Evolutionary conservation across 2,888 invertebrate species (phyloP).

Genomic region (Limenitis arthemis): DNA sequence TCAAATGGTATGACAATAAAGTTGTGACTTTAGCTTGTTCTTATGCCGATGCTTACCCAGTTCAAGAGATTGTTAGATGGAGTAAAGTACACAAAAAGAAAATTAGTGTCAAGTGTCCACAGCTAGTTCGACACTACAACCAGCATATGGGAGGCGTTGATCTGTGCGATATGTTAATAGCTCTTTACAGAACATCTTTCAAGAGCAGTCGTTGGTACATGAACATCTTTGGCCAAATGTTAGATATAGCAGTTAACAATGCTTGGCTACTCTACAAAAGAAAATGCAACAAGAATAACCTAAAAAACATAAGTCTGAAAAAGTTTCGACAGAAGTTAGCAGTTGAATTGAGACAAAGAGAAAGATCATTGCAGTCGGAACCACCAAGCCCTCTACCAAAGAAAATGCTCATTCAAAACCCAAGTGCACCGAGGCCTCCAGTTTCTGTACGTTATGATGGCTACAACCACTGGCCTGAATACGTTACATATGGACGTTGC

Average conservation of each 20-base stretch:
- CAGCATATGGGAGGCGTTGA: conserved; percentile 28
- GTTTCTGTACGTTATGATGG: no score
- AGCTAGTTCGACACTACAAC: conserved; percentile 27
- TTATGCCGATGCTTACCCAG: conserved; percentile 20
- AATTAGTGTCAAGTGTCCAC: conserved; percentile 21
- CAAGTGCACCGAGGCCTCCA: no score
- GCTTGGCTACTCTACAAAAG: conserved; percentile 20
- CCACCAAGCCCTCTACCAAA: no score
- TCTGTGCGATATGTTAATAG: conserved; percentile 25
- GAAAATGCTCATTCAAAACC: no score
- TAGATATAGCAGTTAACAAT: conserved; percentile 25
- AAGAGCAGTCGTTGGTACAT: conserved; percentile 30
- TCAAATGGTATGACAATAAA: conserved; percentile 26
- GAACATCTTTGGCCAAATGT: conserved; percentile 25
- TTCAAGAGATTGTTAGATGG: conserved; percentile 20
- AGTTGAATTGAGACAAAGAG: no score
- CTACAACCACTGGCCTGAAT: no score
- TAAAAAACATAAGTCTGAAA: conserved; percentile 17
- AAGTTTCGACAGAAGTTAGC: conserved; percentile 15
- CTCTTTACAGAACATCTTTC: conserved; percentile 22
- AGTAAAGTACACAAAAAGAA: conserved; percentile 17
- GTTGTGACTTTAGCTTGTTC: conserved; percentile 22
- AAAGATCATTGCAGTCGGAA: no score
- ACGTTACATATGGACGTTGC: no score
- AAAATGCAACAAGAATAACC: conserved; percentile 7